Evolutionary conservation across 2,888 invertebrate species (phyloP), one percentile per base, ranked within the genome.

Genomic region (Ethmia dodecea): DNA sequence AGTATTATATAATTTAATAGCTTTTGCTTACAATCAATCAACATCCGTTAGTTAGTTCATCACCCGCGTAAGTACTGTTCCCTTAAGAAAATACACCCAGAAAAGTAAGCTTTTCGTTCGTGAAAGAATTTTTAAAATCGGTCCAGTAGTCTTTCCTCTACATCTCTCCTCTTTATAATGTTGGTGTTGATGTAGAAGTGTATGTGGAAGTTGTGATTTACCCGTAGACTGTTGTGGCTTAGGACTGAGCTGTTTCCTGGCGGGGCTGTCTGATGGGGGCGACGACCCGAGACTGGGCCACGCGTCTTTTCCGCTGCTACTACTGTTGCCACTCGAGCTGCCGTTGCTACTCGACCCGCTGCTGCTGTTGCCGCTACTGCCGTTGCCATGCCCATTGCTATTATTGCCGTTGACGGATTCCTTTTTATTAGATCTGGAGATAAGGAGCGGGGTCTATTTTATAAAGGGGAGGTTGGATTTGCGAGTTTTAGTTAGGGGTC

Each of bases 261-360:
- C 73, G 42, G 83, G 79, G 43, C 78, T 77, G 37, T 79, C 75
- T 16, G 64, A 52, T 1, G 86, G 83, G 0, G 90, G 89, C n/a
- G 89, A 89, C 13, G 83, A 81, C 20, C 89, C 88, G 59, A 90
- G 87, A 52, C 90, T 89, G 31, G 93, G 93, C 93, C 93, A 93
- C 46, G 93, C 92, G 62, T 93, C 93, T 76, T 93, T 93, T 31
- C 76, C 72, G 38, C 62, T 71, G 68, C 84, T 67, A 88, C 57
- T 67, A 40, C 57, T 56, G 36, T 54, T 51, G n/a, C 51, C 46
- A 26, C 59, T 60, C 5, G 46, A 57, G 37, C 55, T 58, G 38
- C 58, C 48, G 36, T 48, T 52, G 24, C 47, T 51, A 36, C 34
- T 40, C 28, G 39, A 35, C 13, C 41, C 35, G 28, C 55, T 47